Conservation (phyloP, 64 coral and sea anemone genomes). For the Anthopleura sola region DNA sequence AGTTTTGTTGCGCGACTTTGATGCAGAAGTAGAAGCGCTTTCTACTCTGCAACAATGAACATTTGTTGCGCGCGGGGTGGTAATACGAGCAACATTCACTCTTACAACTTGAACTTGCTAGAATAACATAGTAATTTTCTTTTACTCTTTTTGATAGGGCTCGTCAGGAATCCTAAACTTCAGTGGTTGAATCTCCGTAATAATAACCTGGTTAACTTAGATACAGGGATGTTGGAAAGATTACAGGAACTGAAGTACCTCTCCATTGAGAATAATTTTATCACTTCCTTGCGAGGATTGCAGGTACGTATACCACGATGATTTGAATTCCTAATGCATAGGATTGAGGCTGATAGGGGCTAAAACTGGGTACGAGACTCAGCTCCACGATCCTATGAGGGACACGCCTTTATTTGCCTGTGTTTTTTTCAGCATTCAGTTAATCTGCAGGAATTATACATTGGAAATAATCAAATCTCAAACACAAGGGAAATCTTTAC, state of each 20-base stretch:
- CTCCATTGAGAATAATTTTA: constrained; percentile 84
- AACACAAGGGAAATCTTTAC: constrained; percentile 89
- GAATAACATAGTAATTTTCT: not conserved
- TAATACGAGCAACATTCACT: no score
- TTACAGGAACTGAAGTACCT: constrained; percentile 67
- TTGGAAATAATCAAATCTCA: constrained; percentile 75
- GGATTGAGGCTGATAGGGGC: no score
- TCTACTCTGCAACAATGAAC: no score
- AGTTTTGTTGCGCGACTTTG: no score
- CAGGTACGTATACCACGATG: constrained; percentile 71
- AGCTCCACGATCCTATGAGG: no score
- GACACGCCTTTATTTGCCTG: not conserved
- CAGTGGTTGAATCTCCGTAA: constrained; percentile 60
- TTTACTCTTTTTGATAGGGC: constrained; percentile 31
- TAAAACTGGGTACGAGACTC: no score
- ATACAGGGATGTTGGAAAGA: constrained; percentile 62
- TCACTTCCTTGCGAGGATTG: constrained; percentile 60
- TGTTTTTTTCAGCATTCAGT: constrained; percentile 48
- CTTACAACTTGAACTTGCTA: no score
- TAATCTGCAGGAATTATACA: constrained; percentile 87
- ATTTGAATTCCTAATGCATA: no score
- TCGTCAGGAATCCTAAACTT: constrained; percentile 55
- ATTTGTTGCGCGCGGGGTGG: no score
- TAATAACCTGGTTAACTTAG: constrained; percentile 70
- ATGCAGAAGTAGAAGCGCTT: no score